Conservation (phyloP, 2,888 invertebrate species). For the Neoscelio sp. region DNA sequence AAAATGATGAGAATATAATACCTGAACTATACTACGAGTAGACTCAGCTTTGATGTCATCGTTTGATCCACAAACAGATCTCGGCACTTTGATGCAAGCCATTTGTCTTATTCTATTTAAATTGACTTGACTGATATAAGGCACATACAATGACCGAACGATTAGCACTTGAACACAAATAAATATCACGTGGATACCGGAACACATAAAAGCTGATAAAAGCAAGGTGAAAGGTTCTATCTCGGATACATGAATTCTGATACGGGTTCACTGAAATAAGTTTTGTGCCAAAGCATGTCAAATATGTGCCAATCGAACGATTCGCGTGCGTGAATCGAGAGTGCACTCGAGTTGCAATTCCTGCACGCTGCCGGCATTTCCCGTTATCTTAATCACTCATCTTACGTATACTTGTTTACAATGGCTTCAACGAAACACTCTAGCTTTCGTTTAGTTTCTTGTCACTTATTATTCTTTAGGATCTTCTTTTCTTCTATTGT, state of each 20-base stretch:
- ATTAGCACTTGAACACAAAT: conserved; percentile 47
- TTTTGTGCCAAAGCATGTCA: background rate
- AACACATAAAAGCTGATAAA: conserved; percentile 13
- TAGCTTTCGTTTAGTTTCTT: too few species aligned
- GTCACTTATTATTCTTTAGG: too few species aligned
- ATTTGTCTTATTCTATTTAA: conserved; percentile 67
- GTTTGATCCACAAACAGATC: conserved; percentile 90
- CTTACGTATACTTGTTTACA: background rate
- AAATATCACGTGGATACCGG: conserved; percentile 43
- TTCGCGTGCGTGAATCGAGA: background rate
- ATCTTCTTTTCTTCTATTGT: too few species aligned
- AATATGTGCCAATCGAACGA: background rate
- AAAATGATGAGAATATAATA: conserved; percentile 1
- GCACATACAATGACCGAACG: conserved; percentile 48
- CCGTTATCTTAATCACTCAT: background rate
- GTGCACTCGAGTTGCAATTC: background rate
- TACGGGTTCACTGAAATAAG: too few species aligned
- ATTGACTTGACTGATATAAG: conserved; percentile 44
- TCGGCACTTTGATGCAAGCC: conserved; percentile 88
- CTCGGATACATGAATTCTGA: too few species aligned
- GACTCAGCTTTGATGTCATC: conserved; percentile 87
- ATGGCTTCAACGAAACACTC: too few species aligned
- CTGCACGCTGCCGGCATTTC: background rate
- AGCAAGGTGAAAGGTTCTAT: too few species aligned
- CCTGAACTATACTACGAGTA: conserved; percentile 79